Percentiles rank a stretch among this genome's conserved stretches.
Conservation (phyloP, 2,888 invertebrate species). For the Entomobrya proxima region DNA sequence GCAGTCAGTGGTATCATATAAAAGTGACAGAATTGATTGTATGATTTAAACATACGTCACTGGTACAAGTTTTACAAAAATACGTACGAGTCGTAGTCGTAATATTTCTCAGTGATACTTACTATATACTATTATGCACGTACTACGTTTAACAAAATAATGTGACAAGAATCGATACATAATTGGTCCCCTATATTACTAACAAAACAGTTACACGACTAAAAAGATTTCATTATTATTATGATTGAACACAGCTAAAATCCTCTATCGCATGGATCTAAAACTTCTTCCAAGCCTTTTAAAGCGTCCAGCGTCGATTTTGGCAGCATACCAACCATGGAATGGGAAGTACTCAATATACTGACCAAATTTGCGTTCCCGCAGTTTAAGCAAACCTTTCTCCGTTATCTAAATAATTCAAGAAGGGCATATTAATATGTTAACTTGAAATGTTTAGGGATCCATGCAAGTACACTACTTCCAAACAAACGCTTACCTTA, state of each 20-base stretch:
- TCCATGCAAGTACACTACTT: not conserved
- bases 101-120: no score
- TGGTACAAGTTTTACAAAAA: no score
- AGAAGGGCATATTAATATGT: not conserved
- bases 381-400: constrained; percentile 5
- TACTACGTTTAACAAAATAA: not conserved
- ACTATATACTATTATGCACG: no score
- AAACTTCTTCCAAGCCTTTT: constrained; percentile 30
- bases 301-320: constrained; percentile 14
- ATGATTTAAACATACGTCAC: no score
- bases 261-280: constrained; percentile 14
- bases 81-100: no score
- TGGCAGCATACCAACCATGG: constrained; percentile 19
- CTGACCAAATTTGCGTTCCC: constrained; percentile 9
- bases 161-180: no score
- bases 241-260: no score
- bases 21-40: no score
- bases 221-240: no score
- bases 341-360: constrained; percentile 47
- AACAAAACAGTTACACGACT: no score
- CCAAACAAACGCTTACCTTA: constrained; percentile 6
- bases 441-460: not conserved
- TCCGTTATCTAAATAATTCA: constrained; percentile 39
- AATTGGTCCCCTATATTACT: no score
- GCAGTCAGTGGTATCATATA: no score